These are phyloP conservation scores for Hedya salicella DNA, from an alignment of 2,888 invertebrate genomes.

Conservation along the genomic window DNA sequence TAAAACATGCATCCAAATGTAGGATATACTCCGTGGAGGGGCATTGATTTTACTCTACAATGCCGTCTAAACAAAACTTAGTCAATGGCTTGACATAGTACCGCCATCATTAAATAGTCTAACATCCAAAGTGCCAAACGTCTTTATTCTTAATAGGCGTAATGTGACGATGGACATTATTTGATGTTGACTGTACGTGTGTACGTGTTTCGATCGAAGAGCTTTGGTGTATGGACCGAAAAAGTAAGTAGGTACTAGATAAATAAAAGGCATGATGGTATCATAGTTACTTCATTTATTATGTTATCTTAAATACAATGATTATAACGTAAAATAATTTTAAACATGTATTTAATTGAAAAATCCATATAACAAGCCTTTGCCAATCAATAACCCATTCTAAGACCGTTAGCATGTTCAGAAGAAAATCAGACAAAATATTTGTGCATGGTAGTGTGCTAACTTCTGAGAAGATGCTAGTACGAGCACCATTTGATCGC, in stretches of 20 bases:
- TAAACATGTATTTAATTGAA: constrained; percentile 67
- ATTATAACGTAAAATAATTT: constrained; percentile 83
- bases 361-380: constrained; percentile 31
- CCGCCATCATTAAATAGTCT: no score
- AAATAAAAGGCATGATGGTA: constrained; percentile 47
- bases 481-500: background rate
- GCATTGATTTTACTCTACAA: no score
- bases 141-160: no score
- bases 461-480: background rate
- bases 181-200: no score
- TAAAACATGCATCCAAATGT: no score
- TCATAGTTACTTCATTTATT: constrained; percentile 75
- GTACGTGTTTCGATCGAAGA: background rate
- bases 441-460: constrained; percentile 36
- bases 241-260: no score
- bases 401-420: background rate
- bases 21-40: no score
- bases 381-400: background rate
- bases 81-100: no score
- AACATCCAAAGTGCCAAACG: no score
- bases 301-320: constrained; percentile 81
- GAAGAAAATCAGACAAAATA: constrained; percentile 3
- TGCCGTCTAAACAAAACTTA: no score
- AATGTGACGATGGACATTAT: no score
- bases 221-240: no score